Percentiles rank a stretch among this genome's conserved stretches.
Evolutionary conservation across 2,113 vertebrate species (phyloP).

Genomic region (Anguilla japonica): DNA sequence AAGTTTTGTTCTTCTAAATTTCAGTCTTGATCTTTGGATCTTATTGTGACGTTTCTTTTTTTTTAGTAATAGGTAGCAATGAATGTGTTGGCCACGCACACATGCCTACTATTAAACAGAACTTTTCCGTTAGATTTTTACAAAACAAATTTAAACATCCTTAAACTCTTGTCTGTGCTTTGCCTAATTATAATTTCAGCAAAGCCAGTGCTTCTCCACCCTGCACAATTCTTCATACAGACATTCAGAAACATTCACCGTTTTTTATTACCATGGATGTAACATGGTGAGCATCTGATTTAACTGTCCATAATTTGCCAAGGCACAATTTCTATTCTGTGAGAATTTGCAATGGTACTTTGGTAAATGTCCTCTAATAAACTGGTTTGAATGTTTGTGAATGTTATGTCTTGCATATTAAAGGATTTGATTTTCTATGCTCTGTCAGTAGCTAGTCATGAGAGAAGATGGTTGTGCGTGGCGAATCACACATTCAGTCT

Average conservation of each 20-base stretch:
- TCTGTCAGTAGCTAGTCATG: background rate
- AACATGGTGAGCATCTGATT: background rate
- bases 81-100: conserved; percentile 6
- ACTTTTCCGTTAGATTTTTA: background rate
- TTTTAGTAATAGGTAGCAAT: background rate
- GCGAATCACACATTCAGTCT: background rate
- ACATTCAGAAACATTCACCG: background rate
- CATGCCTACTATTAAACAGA: background rate
- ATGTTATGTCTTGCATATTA: conserved; percentile 5
- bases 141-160: background rate
- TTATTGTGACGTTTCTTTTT: background rate
- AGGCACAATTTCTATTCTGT: background rate
- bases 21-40: background rate
- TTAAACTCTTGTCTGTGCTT: background rate
- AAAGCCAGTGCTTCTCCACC: background rate
- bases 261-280: background rate
- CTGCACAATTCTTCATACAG: background rate
- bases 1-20: background rate
- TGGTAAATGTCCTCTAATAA: background rate
- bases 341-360: background rate
- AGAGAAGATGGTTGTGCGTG: background rate
- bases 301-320: background rate
- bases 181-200: background rate
- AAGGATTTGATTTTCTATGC: background rate
- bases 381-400: background rate